Conservation (phyloP, 2,797 vertebrate species). For the Acanthornis magna region DNA sequence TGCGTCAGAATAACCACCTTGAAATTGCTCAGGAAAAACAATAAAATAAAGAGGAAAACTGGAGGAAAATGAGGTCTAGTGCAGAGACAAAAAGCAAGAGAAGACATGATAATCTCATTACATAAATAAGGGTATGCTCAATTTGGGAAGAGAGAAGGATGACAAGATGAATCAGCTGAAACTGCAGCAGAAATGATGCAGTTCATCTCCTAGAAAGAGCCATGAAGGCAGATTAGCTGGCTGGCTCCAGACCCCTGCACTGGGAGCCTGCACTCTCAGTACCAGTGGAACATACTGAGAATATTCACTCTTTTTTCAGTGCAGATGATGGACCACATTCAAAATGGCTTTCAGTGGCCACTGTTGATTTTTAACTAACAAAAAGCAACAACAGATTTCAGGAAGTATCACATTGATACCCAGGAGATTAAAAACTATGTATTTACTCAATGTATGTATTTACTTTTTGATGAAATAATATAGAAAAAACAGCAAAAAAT, state of each 20-base stretch:
- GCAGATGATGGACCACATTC: background rate
- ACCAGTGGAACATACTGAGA: background rate
- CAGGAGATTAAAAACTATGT: background rate
- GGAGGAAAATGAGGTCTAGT: background rate
- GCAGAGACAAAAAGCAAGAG: background rate
- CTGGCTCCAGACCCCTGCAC: background rate
- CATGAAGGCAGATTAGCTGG: background rate
- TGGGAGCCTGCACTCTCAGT: background rate
- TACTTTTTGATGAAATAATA: background rate
- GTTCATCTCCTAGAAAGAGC: background rate
- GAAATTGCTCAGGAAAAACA: background rate
- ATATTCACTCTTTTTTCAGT: background rate
- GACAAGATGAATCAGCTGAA: conserved; percentile 18
- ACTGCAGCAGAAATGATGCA: background rate
- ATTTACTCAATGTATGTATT: background rate
- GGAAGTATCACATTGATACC: background rate
- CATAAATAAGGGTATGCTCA: background rate
- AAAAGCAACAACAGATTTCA: background rate
- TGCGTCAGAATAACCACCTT: background rate
- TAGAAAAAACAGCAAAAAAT: background rate
- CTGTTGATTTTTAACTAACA: background rate
- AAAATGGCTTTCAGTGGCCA: background rate
- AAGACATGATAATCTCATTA: background rate
- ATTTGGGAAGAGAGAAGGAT: background rate
- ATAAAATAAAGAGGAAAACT: background rate